Conservation (phyloP, 2,888 invertebrate genomes). For the Agelastica alni region DNA sequence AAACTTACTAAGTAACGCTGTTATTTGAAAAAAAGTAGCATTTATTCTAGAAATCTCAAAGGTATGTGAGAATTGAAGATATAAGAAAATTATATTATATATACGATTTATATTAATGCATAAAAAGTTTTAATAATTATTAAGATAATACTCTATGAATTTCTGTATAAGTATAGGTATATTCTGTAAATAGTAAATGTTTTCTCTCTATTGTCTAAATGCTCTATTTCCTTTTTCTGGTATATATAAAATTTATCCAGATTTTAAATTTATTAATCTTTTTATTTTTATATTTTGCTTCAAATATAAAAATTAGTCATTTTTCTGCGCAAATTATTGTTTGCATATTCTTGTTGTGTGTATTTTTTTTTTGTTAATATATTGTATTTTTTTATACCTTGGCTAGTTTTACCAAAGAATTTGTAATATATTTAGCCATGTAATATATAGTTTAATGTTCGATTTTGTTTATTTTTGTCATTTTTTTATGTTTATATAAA, state of each 20-base stretch:
- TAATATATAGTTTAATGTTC: conserved; percentile 33
- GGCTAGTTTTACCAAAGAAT: conserved; percentile 59
- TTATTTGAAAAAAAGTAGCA: conserved; percentile 54
- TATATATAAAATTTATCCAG: conserved; percentile 28
- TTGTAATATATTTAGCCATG: conserved; percentile 52
- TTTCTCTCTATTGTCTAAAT: conserved; percentile 36
- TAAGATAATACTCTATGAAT: conserved; percentile 51
- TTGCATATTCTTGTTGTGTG: conserved; percentile 46
- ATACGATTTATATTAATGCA: conserved; percentile 54
- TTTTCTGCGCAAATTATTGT: conserved; percentile 37
- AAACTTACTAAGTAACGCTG: conserved; percentile 54
- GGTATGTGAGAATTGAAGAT: conserved; percentile 53
- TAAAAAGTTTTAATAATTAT: conserved; percentile 52
- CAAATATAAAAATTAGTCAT: conserved; percentile 33
- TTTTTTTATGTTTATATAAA: conserved; percentile 43
- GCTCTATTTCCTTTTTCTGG: conserved; percentile 32
- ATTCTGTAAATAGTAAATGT: conserved; percentile 52
- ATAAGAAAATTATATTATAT: conserved; percentile 49
- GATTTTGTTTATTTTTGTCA: conserved; percentile 38
- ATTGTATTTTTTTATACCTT: conserved; percentile 46
- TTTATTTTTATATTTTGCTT: conserved; percentile 37
- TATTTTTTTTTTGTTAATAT: conserved; percentile 42
- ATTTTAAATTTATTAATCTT: conserved; percentile 31
- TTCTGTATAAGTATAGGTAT: conserved; percentile 54
- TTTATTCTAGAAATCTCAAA: conserved; percentile 54